Evolutionary conservation across 2,888 invertebrate genomes (phyloP), one percentile per base, ranked within the genome.

Genomic region (Tipula vernalis): DNA sequence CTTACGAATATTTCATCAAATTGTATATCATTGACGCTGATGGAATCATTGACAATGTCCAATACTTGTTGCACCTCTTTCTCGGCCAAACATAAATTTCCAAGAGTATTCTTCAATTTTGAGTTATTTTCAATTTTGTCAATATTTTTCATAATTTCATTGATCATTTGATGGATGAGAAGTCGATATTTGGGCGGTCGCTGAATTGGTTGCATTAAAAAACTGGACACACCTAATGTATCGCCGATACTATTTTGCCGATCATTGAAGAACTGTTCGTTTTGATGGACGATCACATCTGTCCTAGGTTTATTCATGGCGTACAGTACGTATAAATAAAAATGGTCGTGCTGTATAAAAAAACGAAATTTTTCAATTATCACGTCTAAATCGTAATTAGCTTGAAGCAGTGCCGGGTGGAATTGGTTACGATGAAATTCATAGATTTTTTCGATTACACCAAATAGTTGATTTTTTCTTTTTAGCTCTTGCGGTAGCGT

Each of bases 371-470:
- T 84, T 2, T 84, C 84, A 15, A 41, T 41, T 84, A 84, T 39
- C 0, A 39, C 15, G 15, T 84, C 84, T 8, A 84, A 41, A 13
- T 84, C 84, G 41, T 84, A 84, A n/a, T 41, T 41, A 13, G 39
- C n/a, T 39, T 84, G n/a, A 4, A 84, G 13, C 6, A 84, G 41
- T 10, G 84, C 36, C 2, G 36, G 84, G 5, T 84, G 84, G 39
- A 92, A 91, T 87, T 91, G 90, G 87, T 90, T 89, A 10, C 90
- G 89, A 91, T 98, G 98, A 91, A 98, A 98, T 91, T 97, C 96
- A 91, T 95, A 96, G 89, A 98, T 97, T 91, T 97, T 96, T 91
- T 98, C 98, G 86, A 98, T 95, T 91, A 98, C 98, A 15, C 98
- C 97, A 91, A 98, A 98, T 89, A 98, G 95, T 83, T 90, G 90